phyloP scores from a whole-genome alignment of 2,797 vertebrate genomes.

The Amphiprion clarkii region DNA sequence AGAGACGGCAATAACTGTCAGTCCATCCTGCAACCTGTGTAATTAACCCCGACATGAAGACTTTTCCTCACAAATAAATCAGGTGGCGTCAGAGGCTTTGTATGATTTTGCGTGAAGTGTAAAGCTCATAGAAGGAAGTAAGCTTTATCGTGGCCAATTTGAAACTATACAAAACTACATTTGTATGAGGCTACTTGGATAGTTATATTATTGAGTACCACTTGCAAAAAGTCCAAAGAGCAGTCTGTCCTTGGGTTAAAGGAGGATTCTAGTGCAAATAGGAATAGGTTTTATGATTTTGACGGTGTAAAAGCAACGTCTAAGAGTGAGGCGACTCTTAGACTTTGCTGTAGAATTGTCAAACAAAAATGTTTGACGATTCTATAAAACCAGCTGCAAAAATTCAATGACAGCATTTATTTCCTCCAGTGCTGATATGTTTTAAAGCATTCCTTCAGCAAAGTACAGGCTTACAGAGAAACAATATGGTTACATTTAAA shows the following conservation, averaged over 20 bases:
- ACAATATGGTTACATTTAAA: no score
- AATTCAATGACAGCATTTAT: no score
- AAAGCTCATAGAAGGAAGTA: neutral
- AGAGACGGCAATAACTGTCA: conserved; percentile 15
- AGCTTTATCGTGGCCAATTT: conserved; percentile 2
- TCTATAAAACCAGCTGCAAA: no score
- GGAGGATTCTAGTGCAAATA: neutral
- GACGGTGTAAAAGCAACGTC: no score
- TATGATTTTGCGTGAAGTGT: neutral
- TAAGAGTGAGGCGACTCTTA: no score
- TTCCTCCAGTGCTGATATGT: no score
- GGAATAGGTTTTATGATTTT: neutral
- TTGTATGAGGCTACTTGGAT: neutral
- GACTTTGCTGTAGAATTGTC: no score
- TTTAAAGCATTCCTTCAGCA: no score
- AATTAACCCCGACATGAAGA: conserved; percentile 34
- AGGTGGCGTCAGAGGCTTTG: neutral
- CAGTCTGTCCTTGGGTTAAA: neutral
- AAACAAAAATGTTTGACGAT: no score
- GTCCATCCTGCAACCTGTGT: conserved; percentile 17
- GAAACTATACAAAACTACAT: conserved; percentile 18
- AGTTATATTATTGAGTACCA: neutral
- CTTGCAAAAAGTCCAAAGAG: neutral
- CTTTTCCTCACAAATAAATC: neutral
- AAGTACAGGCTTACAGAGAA: no score